Conservation (phyloP, 2,888 invertebrate species). For the Cryptocephalus moraei region DNA sequence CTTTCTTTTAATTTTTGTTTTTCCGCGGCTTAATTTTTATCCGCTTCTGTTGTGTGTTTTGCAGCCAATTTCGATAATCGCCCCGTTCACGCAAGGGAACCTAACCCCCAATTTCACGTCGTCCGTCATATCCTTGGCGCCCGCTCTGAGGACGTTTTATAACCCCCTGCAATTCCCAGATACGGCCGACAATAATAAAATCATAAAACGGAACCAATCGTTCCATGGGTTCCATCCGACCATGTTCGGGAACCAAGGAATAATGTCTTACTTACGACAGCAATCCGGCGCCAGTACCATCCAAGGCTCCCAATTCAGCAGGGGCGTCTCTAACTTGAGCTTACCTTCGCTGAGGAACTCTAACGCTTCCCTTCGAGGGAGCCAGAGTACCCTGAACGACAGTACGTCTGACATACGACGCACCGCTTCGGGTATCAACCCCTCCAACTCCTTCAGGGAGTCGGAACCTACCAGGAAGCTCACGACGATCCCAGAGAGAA, state of each 20-base stretch:
- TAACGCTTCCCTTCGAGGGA: neutral
- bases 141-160: too few relatives aligned
- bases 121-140: too few relatives aligned
- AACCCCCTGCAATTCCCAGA: neutral
- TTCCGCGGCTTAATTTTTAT: too few relatives aligned
- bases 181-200: constrained; percentile 9
- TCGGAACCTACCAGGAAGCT: too few relatives aligned
- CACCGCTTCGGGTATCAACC: constrained; percentile 28
- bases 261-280: constrained; percentile 16
- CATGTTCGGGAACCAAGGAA: constrained; percentile 9
- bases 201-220: constrained; percentile 32
- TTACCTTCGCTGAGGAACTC: neutral
- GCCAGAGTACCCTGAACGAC: constrained; percentile 25
- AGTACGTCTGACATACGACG: constrained; percentile 28
- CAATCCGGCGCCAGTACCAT: constrained; percentile 12
- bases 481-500: constrained; percentile 21
- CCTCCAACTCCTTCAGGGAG: too few relatives aligned
- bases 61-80: constrained; percentile 51
- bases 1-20: neutral
- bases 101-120: constrained; percentile 17
- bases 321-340: neutral
- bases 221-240: constrained; percentile 31
- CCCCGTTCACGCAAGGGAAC: constrained; percentile 38
- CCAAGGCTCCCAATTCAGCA: neutral
- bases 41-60: too few relatives aligned